Evolutionary conservation across 2,113 vertebrate genomes (phyloP).

Genomic region (Dasypus novemcinctus): DNA sequence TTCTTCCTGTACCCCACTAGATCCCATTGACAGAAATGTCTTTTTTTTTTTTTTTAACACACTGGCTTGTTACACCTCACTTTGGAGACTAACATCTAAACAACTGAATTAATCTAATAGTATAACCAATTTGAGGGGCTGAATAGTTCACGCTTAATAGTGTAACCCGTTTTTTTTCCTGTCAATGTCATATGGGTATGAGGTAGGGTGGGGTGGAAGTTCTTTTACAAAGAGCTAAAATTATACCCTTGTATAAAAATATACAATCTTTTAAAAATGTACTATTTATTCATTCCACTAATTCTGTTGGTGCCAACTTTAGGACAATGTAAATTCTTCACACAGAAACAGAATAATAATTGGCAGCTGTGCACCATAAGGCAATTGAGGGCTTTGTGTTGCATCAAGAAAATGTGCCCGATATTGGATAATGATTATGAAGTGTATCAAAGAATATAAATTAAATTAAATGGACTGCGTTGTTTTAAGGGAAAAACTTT

Average conservation of each 20-base stretch:
- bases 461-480: conserved; percentile 25
- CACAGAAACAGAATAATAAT: conserved; percentile 67
- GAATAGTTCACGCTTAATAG: neutral
- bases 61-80: neutral
- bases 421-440: conserved; percentile 61
- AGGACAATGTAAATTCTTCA: conserved; percentile 71
- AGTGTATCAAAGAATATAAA: conserved; percentile 56
- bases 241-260: conserved; percentile 28
- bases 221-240: conserved; percentile 13
- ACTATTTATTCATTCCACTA: conserved; percentile 72
- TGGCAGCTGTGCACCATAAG: conserved; percentile 59
- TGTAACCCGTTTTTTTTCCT: conserved; percentile 30
- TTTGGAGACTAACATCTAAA: neutral
- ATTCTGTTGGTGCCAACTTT: conserved; percentile 75
- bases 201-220: neutral
- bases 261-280: conserved; percentile 61
- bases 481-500: conserved; percentile 21
- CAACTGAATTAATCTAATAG: neutral
- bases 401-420: conserved; percentile 48
- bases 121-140: neutral
- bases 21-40: too few relatives aligned
- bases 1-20: neutral
- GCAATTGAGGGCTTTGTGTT: neutral
- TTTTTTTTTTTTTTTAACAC: neutral
- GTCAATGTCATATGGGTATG: conserved; percentile 36